Evolutionary conservation across 2,113 vertebrate species (phyloP).

Genomic region (Pavo muticus): DNA sequence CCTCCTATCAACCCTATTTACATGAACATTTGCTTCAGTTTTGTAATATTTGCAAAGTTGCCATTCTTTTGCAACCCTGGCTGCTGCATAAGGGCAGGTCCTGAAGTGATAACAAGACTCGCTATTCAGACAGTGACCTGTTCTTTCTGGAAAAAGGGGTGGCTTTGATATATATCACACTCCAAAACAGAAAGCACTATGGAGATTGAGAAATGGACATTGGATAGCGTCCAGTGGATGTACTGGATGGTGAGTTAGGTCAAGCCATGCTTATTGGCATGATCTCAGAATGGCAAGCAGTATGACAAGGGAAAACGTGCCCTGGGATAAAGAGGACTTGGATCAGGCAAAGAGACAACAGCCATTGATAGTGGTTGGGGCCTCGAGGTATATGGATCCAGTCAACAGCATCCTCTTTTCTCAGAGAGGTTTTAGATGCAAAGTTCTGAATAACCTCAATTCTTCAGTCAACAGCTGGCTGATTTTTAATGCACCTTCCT

Average conservation of each 20-base stretch:
- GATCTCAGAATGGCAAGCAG: background rate
- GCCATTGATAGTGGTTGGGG: background rate
- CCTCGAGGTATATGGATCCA: background rate
- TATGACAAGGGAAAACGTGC: background rate
- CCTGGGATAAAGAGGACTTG: background rate
- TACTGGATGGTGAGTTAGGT: background rate
- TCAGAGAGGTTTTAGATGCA: background rate
- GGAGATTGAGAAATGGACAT: background rate
- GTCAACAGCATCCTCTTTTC: background rate
- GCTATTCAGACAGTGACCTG: background rate
- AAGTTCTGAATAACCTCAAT: background rate
- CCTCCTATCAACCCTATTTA: background rate
- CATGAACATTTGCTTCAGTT: background rate
- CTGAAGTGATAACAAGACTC: background rate
- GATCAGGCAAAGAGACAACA: background rate
- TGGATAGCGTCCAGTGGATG: background rate
- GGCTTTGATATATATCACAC: background rate
- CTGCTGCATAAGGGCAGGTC: background rate
- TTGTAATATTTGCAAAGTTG: background rate
- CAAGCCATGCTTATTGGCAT: background rate
- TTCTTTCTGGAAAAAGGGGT: background rate
- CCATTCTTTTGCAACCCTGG: background rate
- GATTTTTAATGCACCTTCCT: background rate
- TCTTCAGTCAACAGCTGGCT: background rate
- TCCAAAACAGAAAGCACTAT: background rate